A percentile compares a stretch with the other conserved stretches of the same genome.
phyloP scores from a whole-genome alignment of 2,888 invertebrate species.

The Luperina testacea region DNA sequence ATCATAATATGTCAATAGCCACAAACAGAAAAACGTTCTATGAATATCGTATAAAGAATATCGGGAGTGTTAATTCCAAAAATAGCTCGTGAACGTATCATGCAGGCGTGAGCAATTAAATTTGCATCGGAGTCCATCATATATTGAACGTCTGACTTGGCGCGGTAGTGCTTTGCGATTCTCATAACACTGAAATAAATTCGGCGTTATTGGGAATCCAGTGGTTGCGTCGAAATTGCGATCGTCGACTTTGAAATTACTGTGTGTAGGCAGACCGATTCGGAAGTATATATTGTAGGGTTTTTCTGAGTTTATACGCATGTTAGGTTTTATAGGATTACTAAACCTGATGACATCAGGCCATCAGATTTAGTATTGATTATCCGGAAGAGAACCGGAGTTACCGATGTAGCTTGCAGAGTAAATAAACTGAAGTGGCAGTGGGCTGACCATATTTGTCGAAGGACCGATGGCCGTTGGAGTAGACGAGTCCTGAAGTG shows the following conservation, averaged over 20 bases:
- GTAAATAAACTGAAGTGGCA: no score
- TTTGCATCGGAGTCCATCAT: conserved; percentile 36
- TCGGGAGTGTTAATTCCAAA: conserved; percentile 35
- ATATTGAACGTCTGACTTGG: conserved; percentile 27
- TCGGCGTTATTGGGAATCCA: conserved; percentile 27
- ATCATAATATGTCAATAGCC: neutral
- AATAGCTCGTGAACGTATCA: conserved; percentile 33
- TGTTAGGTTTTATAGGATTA: no score
- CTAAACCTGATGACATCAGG: no score
- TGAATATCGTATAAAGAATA: conserved; percentile 18
- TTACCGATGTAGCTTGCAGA: no score
- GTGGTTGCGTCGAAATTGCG: neutral
- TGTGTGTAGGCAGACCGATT: neutral
- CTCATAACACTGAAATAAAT: conserved; percentile 43
- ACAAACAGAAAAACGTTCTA: conserved; percentile 8
- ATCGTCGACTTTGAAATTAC: neutral
- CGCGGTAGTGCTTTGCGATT: conserved; percentile 19
- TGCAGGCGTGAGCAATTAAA: conserved; percentile 22
- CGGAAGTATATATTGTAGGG: neutral
- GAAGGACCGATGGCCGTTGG: no score
- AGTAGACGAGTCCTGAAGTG: no score
- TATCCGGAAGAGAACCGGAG: no score
- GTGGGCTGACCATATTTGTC: no score
- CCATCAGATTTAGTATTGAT: no score
- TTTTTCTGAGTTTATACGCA: neutral